A percentile compares a stretch with the other conserved stretches of the same genome.
phyloP scores from a whole-genome alignment of 2,797 vertebrate species.

The Cyprinodon diabolis region DNA sequence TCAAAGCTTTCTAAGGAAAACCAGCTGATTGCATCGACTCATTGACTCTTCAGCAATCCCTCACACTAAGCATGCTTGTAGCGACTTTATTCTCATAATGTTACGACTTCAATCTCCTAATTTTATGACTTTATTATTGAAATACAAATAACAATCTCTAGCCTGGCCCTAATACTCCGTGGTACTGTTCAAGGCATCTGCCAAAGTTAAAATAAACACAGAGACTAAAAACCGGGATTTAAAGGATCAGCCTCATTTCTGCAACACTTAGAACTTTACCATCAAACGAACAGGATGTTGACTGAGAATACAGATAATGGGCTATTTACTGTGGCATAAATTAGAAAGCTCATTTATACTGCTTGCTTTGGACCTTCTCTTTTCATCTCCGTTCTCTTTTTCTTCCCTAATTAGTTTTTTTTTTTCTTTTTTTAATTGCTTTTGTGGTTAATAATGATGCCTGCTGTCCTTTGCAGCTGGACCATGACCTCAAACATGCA shows the following conservation, averaged over 20 bases:
- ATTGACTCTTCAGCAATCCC: no score
- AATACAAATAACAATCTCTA: no score
- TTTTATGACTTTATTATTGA: no score
- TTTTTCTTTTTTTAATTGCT: background rate
- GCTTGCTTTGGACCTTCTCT: background rate
- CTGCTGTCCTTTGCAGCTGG: slow-evolving; percentile 81
- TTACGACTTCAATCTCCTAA: no score
- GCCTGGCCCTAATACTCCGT: no score
- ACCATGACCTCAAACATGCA: slow-evolving; percentile 97
- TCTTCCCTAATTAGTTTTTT: background rate
- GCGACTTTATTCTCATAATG: no score
- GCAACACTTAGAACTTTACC: background rate
- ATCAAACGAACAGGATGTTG: background rate
- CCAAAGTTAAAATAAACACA: no score
- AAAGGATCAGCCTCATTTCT: background rate
- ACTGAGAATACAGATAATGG: background rate
- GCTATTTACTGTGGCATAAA: background rate
- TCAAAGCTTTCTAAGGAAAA: no score
- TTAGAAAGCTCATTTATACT: background rate
- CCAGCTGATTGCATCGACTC: no score
- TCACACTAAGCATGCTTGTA: no score
- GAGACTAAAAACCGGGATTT: no score
- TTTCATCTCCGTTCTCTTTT: background rate
- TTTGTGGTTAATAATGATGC: background rate
- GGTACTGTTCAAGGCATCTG: no score